Conservation (phyloP, 2,113 vertebrate genomes). For the Condylura cristata region DNA sequence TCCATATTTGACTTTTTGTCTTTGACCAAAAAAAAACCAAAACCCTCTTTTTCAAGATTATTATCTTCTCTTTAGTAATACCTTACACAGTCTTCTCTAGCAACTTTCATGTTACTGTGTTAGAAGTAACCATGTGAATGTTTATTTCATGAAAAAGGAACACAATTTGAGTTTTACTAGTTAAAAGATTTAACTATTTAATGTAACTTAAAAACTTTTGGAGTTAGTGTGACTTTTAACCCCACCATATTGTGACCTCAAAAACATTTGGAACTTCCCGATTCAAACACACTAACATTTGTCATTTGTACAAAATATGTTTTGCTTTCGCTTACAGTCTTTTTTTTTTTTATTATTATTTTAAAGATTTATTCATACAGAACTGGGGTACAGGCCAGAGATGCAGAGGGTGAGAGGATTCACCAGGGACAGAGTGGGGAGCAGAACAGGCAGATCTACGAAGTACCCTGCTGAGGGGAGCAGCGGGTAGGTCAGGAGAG, state of each 20-base stretch:
- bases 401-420: too few relatives aligned
- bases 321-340: too few relatives aligned
- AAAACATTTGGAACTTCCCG: background rate
- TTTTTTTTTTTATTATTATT: too few relatives aligned
- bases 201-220: background rate
- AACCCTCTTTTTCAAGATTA: background rate
- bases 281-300: background rate
- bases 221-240: background rate
- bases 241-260: background rate
- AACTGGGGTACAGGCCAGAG: too few relatives aligned
- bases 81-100: background rate
- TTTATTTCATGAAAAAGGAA: background rate
- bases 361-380: too few relatives aligned
- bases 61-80: background rate
- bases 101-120: background rate
- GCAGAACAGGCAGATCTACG: too few relatives aligned
- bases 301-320: background rate
- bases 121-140: background rate
- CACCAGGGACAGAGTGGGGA: too few relatives aligned
- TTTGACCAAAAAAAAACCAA: background rate
- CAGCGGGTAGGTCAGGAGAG: too few relatives aligned
- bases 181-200: background rate
- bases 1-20: background rate
- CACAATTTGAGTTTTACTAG: background rate
- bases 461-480: too few relatives aligned